Percentiles rank a stretch among this genome's conserved stretches.
Evolutionary conservation across 2,113 vertebrate species (phyloP).

Genomic region (Vanacampus margaritifer): DNA sequence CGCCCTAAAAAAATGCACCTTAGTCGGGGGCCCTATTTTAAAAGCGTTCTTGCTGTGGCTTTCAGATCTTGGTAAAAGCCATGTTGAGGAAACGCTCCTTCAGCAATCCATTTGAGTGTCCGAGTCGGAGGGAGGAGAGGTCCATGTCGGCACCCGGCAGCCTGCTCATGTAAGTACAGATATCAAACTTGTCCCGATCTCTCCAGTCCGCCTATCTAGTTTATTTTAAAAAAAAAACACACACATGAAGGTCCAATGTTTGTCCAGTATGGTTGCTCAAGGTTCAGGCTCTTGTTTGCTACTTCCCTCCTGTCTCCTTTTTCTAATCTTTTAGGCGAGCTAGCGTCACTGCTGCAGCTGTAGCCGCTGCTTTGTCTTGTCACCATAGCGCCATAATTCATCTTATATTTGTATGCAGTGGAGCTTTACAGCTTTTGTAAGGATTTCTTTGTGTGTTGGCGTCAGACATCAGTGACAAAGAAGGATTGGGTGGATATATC

Average conservation of each 20-base stretch:
- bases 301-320: conserved; percentile 35
- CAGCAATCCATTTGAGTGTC: conserved; percentile 90
- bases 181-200: background rate
- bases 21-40: too few relatives aligned
- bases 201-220: too few relatives aligned
- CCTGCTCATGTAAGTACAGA: conserved; percentile 81
- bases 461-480: background rate
- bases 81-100: conserved; percentile 98
- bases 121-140: conserved; percentile 83
- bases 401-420: conserved; percentile 46
- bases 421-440: conserved; percentile 45
- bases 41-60: too few relatives aligned
- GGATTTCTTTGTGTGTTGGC: conserved; percentile 48
- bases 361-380: conserved; percentile 48
- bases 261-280: background rate
- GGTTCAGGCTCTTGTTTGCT: background rate
- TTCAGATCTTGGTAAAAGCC: conserved; percentile 93
- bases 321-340: conserved; percentile 46
- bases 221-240: too few relatives aligned
- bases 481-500: background rate
- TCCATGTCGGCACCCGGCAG: conserved; percentile 94
- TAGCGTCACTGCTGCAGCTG: conserved; percentile 41
- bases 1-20: too few relatives aligned
- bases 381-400: conserved; percentile 63
- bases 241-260: background rate